Conservation (phyloP, 2,888 invertebrate genomes). For the Dendrolimus houi region DNA sequence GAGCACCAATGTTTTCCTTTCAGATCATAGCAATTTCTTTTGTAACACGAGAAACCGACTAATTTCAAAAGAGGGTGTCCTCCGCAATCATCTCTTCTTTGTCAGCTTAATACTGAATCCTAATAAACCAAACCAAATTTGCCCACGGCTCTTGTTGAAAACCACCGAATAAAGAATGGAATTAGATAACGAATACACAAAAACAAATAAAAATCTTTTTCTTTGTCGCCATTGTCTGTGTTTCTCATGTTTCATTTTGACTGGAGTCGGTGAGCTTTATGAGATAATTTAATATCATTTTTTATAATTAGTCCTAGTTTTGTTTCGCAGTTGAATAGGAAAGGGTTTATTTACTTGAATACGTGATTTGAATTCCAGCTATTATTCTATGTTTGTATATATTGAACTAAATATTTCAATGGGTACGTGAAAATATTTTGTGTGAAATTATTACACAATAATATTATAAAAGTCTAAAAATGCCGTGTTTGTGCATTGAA, state of each 20-base stretch:
- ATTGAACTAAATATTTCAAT: no score
- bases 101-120: slow-evolving; percentile 18
- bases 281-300: not conserved
- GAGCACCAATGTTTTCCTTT: slow-evolving; percentile 7
- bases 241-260: slow-evolving; percentile 17
- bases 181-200: slow-evolving; percentile 38
- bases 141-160: slow-evolving; percentile 27
- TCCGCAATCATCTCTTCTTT: slow-evolving; percentile 14
- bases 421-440: no score
- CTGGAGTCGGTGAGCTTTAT: slow-evolving; percentile 5
- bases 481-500: no score
- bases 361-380: no score
- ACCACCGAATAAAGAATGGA: slow-evolving; percentile 29
- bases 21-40: slow-evolving; percentile 10
- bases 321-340: not conserved
- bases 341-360: not conserved
- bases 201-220: slow-evolving; percentile 31
- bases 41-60: slow-evolving; percentile 2
- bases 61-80: slow-evolving; percentile 9
- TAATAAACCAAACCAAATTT: slow-evolving; percentile 30
- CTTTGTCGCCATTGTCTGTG: slow-evolving; percentile 22
- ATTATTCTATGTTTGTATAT: no score
- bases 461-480: no score
- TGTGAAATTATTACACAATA: no score
- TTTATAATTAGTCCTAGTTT: not conserved